Conservation (phyloP, 2,113 vertebrate genomes). For the Carlito syrichta region DNA sequence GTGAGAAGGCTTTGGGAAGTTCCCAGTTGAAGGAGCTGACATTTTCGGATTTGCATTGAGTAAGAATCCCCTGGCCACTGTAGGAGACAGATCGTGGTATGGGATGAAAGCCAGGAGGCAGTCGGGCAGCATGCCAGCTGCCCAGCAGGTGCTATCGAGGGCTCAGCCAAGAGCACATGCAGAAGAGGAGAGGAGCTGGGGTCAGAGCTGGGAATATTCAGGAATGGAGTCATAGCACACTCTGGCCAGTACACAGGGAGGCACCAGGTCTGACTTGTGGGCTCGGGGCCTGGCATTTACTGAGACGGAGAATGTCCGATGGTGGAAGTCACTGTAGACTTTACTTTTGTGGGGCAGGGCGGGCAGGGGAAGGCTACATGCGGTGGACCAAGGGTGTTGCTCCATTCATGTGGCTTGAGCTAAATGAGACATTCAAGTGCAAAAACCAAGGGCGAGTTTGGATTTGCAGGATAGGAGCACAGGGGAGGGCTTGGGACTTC, state of each 20-base stretch:
- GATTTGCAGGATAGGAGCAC: neutral
- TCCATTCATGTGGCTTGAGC: accelerated
- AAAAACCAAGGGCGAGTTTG: accelerated
- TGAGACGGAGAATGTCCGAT: accelerated
- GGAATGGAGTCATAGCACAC: accelerated
- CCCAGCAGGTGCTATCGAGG: neutral
- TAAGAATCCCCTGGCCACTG: accelerated
- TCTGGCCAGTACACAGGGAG: neutral
- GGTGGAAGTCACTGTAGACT: too few species aligned
- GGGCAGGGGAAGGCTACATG: accelerated
- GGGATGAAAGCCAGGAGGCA: neutral
- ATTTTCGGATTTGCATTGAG: accelerated
- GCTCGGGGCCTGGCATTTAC: accelerated
- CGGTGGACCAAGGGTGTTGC: accelerated
- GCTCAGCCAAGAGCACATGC: accelerated
- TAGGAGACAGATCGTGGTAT: accelerated
- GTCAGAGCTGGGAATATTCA: neutral
- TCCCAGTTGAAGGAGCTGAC: neutral
- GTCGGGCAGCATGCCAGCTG: accelerated
- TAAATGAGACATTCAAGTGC: accelerated
- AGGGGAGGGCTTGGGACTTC: neutral
- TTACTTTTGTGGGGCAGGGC: neutral
- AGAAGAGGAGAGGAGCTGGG: neutral
- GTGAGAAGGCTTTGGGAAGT: accelerated
- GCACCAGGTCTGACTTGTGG: accelerated